Evolutionary conservation across 2,797 vertebrate genomes (phyloP).

Genomic region (Malurus leucopterus): DNA sequence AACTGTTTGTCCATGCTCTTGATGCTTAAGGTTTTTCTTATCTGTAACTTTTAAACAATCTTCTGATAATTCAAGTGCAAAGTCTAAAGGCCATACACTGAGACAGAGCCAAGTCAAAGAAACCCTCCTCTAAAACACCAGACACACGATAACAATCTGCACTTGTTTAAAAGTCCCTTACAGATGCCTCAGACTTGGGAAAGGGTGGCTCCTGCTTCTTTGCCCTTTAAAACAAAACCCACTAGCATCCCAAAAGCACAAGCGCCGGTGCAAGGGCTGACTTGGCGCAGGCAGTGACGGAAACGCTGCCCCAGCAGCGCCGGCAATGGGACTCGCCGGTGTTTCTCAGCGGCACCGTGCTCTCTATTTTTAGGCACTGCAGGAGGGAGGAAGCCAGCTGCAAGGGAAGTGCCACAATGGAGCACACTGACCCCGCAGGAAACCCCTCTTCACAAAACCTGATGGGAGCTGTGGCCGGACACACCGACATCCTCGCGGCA

Average conservation of each 20-base stretch:
- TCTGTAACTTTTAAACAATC: not conserved
- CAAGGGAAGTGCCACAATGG: slow-evolving; percentile 33
- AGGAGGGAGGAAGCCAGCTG: slow-evolving; percentile 36
- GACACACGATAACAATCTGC: rapidly evolving
- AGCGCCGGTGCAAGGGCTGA: rapidly evolving
- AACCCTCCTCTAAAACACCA: not conserved
- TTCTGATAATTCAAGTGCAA: not conserved
- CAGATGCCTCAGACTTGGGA: rapidly evolving
- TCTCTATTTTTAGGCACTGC: not conserved
- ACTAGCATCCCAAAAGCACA: rapidly evolving
- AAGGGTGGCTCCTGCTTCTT: not conserved
- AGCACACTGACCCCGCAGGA: not conserved
- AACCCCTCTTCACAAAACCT: not conserved
- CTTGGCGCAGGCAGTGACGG: rapidly evolving
- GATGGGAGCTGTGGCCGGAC: rapidly evolving
- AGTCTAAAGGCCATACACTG: not conserved
- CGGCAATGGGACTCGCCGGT: rapidly evolving
- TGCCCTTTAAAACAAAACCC: not conserved
- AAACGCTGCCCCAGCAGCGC: not conserved
- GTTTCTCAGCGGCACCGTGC: rapidly evolving
- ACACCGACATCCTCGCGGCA: not conserved
- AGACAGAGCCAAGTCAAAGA: not conserved
- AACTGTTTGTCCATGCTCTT: not conserved
- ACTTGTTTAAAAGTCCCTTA: not conserved
- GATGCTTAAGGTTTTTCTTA: slow-evolving; percentile 10